A percentile compares a stretch with the other conserved stretches of the same genome.
These are phyloP conservation scores for Phenganax marumi DNA, from an alignment of 92 coral and sea anemone genomes.

Conservation along the genomic window DNA sequence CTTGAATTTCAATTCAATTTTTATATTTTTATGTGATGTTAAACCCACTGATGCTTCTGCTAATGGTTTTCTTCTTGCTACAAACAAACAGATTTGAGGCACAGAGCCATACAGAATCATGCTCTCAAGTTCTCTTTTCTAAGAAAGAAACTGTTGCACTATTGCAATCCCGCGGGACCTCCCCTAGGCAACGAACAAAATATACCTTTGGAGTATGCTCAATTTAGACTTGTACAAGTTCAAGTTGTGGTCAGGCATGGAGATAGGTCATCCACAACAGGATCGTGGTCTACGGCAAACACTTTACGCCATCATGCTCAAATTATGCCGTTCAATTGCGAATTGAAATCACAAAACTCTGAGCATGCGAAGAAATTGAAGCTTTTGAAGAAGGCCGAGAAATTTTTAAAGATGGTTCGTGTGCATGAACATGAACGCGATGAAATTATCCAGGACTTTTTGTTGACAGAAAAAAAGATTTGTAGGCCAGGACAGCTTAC, in stretches of 20 bases:
- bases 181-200: conserved; percentile 66
- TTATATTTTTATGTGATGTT: too few species aligned
- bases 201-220: conserved; percentile 34
- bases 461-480: conserved; percentile 25
- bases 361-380: conserved; percentile 52
- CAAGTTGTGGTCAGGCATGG: conserved; percentile 87
- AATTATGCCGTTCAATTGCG: conserved; percentile 64
- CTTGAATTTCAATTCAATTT: too few species aligned
- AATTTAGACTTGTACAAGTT: conserved; percentile 63
- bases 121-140: not conserved
- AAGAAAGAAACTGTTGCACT: conserved; percentile 29
- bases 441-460: conserved; percentile 13
- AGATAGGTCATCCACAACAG: conserved; percentile 67
- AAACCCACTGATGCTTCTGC: too few species aligned
- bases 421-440: conserved; percentile 40
- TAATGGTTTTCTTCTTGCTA: too few species aligned
- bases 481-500: conserved; percentile 79
- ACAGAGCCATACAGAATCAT: not conserved
- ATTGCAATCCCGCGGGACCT: conserved; percentile 78
- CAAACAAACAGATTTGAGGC: conserved; percentile 10
- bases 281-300: too few species aligned
- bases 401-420: conserved; percentile 35
- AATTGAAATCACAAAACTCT: conserved; percentile 48
- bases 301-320: conserved; percentile 31
- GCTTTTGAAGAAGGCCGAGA: conserved; percentile 40